phyloP scores from a whole-genome alignment of 1,140 invertebrate genomes.

The Centruroides sculpturatus region DNA sequence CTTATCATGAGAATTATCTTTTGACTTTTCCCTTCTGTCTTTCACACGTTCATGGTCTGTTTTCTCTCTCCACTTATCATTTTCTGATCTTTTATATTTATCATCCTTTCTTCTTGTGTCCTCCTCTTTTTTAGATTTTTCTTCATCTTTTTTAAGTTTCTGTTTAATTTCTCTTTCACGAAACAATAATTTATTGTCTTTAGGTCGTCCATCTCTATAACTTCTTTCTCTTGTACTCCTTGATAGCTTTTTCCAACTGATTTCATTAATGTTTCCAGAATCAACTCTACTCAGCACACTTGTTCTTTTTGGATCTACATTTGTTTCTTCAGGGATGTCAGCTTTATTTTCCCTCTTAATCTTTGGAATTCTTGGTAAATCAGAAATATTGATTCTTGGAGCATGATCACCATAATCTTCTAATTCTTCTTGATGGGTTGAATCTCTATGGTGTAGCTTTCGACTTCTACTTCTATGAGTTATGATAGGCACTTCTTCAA shows the following conservation, averaged over 20 bases:
- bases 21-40: slow-evolving; percentile 3
- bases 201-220: slow-evolving; percentile 50
- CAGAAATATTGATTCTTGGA: slow-evolving; percentile 17
- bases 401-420: slow-evolving; percentile 9
- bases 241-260: slow-evolving; percentile 58
- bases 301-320: slow-evolving; percentile 11
- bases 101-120: slow-evolving; percentile 24
- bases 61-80: slow-evolving; percentile 7
- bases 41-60: neutral
- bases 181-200: slow-evolving; percentile 23
- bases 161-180: slow-evolving; percentile 23
- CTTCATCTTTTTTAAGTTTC: slow-evolving; percentile 18
- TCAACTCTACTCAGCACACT: slow-evolving; percentile 16
- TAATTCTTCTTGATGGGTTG: neutral
- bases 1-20: neutral
- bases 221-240: slow-evolving; percentile 64
- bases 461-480: slow-evolving; percentile 27
- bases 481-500: slow-evolving; percentile 27
- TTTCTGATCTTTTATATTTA: slow-evolving; percentile 4
- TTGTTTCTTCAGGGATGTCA: slow-evolving; percentile 1
- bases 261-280: slow-evolving; percentile 7
- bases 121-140: slow-evolving; percentile 35
- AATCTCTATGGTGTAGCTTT: neutral
- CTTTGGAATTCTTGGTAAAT: slow-evolving; percentile 20
- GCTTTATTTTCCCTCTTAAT: slow-evolving; percentile 14